These are phyloP conservation scores for Pyralis farinalis DNA, from an alignment of 2,888 invertebrate genomes.

Conservation along the genomic window DNA sequence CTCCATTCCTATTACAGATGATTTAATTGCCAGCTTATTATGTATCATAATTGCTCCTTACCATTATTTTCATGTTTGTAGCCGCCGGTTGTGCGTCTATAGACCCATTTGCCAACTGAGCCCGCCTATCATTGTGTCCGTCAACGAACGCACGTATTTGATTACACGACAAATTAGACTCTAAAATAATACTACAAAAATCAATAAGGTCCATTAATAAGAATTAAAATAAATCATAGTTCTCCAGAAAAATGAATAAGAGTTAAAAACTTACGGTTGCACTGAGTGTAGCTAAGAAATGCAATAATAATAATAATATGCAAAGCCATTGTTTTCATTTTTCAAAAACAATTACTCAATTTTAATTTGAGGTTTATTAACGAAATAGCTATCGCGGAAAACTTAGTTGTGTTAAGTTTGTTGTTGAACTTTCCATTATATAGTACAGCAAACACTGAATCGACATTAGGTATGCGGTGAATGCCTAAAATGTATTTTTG, in stretches of 20 bases:
- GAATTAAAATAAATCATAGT: too few species aligned
- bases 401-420: slow-evolving; percentile 5
- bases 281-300: slow-evolving; percentile 1
- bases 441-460: slow-evolving; percentile 12
- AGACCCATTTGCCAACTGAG: slow-evolving; percentile 29
- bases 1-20: too few species aligned
- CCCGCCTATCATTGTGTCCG: slow-evolving; percentile 35
- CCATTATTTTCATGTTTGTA: slow-evolving; percentile 37
- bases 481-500: slow-evolving; percentile 4
- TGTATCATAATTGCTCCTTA: too few species aligned
- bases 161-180: slow-evolving; percentile 27
- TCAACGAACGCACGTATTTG: slow-evolving; percentile 36
- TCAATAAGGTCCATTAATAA: neutral
- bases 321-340: slow-evolving; percentile 13
- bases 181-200: neutral
- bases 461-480: slow-evolving; percentile 4
- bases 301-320: slow-evolving; percentile 6
- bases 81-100: slow-evolving; percentile 38
- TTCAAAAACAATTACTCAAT: slow-evolving; percentile 1
- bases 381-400: slow-evolving; percentile 2
- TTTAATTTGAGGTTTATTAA: neutral
- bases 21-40: too few species aligned
- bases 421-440: slow-evolving; percentile 12
- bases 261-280: slow-evolving; percentile 3
- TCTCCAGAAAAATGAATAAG: neutral